Evolutionary conservation across 2,113 vertebrate species (phyloP).

Genomic region (Sphaerodactylus townsendi): DNA sequence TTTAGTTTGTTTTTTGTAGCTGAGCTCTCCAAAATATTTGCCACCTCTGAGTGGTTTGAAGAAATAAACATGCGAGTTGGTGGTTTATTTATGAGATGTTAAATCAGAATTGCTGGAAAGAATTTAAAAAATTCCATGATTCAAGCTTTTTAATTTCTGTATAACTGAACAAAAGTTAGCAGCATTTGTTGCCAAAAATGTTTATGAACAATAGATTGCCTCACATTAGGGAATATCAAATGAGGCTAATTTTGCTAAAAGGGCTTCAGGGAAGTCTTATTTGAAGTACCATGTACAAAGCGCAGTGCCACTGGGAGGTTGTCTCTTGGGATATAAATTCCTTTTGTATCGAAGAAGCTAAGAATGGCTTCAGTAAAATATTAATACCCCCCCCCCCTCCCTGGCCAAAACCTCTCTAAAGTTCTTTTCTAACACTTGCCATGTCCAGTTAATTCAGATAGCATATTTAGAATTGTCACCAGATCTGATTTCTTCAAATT

Average conservation of each 20-base stretch:
- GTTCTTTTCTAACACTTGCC: not conserved
- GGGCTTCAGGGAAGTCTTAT: slow-evolving; percentile 33
- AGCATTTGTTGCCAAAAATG: not conserved
- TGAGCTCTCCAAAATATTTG: not conserved
- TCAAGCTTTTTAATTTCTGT: not conserved
- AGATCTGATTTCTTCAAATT: too few relatives aligned
- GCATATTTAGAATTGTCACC: not conserved
- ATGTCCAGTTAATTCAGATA: not conserved
- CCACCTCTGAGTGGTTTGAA: not conserved
- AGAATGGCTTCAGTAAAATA: not conserved
- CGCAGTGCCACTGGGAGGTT: not conserved
- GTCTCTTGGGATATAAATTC: slow-evolving; percentile 6
- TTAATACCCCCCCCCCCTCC: not conserved
- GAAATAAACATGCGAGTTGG: not conserved
- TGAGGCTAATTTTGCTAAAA: slow-evolving; percentile 43
- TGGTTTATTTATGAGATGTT: not conserved
- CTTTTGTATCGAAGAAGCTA: slow-evolving; percentile 11
- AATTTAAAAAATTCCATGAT: not conserved
- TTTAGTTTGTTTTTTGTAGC: slow-evolving; percentile 12
- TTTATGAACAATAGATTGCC: not conserved
- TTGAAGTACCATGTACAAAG: slow-evolving; percentile 28
- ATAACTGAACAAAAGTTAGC: not conserved
- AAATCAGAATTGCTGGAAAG: not conserved
- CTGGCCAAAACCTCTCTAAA: not conserved
- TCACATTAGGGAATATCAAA: not conserved